phyloP scores from a whole-genome alignment of 1,140 invertebrate genomes.

The Aphaenogaster rudis region DNA sequence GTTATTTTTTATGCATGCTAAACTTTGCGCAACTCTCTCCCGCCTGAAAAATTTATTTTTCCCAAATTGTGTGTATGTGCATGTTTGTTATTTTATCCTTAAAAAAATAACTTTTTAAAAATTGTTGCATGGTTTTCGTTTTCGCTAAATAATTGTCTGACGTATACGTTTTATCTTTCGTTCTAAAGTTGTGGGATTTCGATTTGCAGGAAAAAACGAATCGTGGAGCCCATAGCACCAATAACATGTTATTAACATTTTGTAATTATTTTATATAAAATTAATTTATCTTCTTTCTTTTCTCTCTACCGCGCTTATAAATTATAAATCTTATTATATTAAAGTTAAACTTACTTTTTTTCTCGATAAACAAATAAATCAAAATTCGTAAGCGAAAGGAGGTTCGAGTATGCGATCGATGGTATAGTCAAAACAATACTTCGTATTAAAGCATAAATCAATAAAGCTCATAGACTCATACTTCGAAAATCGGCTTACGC shows the following conservation, averaged over 20 bases:
- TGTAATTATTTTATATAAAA: conserved; percentile 7
- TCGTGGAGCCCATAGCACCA: background rate
- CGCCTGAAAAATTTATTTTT: background rate
- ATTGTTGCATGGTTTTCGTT: background rate
- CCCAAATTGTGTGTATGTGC: background rate
- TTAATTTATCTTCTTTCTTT: background rate
- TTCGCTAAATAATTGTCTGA: background rate
- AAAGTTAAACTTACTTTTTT: background rate
- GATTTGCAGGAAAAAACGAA: background rate
- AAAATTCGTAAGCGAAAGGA: background rate
- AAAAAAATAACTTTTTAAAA: conserved; percentile 9
- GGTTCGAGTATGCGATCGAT: background rate
- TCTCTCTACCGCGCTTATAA: background rate
- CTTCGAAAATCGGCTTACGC: background rate
- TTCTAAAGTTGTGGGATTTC: background rate
- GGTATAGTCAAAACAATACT: background rate
- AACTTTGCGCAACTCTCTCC: background rate
- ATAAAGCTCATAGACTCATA: background rate
- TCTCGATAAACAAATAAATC: background rate
- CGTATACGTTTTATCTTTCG: background rate
- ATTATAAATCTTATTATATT: background rate
- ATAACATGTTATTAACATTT: background rate
- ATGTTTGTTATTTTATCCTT: conserved; percentile 22
- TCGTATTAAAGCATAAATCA: background rate
- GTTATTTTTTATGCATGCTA: background rate